Base-by-base conservation (phyloP, 1,140 invertebrate genomes). In the Eriosoma lanigerum region DNA sequence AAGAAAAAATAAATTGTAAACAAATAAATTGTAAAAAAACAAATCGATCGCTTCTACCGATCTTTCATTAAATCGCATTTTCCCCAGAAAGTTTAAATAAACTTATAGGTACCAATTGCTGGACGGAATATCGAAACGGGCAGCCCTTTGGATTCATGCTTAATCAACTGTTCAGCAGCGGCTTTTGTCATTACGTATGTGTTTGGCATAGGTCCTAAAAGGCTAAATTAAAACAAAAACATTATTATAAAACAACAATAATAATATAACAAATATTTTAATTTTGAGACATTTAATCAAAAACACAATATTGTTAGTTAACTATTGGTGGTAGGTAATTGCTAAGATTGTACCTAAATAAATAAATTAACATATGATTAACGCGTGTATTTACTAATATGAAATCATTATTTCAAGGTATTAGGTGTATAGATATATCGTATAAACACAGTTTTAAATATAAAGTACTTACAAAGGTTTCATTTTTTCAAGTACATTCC, bases 121-220 rank as follows among this genome's bases (percentile, higher is more conserved):
- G 92, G 92, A 82, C 92, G 87, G 83, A 92, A 89, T 13, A 94
- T 86, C 13, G 90, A 91, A 3, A 89, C 86, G 4, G 96, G 96
- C 56, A 98, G 84, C 75, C 89, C 89, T 29, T 86, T 86, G 1
- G 89, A 87, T 81, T 92, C 89, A 81, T 90, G 87, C 82, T 89
- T 86, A 0, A 95, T 87, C 0, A 91, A 85, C 81, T 92, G 89
- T 86, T 96, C 94, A 13, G 91, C 92, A 10, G 93, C 85, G 3
- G 92, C 90, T 87, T 96, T 96, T 2, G 93, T 94, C 83, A 90
- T 94, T 0, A 91, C 90, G 83, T 96, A 96, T 0, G 93, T 93
- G 83, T 96, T 96, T 0, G 94, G 94, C 84, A 89, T 92, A 19
- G 64, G 56, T 38, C 58, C 80, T 46, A 86, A 85, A 86, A 85